Percentiles rank a stretch among this genome's conserved stretches.
Conservation (phyloP, 1,140 invertebrate species). For the Tetramorium alpestre region DNA sequence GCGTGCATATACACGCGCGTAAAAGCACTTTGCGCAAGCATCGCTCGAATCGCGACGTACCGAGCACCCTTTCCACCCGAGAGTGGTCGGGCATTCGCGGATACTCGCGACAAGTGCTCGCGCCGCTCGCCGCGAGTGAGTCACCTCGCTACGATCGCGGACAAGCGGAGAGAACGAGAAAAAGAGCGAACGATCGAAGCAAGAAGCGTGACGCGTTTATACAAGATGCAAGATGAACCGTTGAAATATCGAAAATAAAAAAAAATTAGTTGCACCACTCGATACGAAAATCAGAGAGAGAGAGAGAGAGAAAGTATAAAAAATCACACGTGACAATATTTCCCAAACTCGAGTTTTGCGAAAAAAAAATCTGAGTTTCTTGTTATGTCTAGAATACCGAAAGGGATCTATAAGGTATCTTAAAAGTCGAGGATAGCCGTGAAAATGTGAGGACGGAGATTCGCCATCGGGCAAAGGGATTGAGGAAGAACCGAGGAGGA, state of each 20-base stretch:
- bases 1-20: conserved; percentile 45
- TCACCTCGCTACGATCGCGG: conserved; percentile 61
- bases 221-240: background rate
- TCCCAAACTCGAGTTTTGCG: background rate
- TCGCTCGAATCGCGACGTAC: conserved; percentile 40
- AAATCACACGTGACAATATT: background rate
- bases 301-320: background rate
- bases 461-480: background rate
- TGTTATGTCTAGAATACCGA: background rate
- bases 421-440: background rate
- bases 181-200: conserved; percentile 25
- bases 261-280: background rate
- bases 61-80: conserved; percentile 56
- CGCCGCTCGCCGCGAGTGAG: conserved; percentile 63
- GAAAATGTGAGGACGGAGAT: background rate
- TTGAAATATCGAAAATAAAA: background rate
- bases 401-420: background rate
- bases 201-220: conserved; percentile 2
- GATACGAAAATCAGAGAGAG: background rate
- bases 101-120: conserved; percentile 71
- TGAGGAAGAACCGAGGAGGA: background rate
- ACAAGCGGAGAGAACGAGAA: conserved; percentile 43
- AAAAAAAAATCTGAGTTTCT: background rate
- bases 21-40: conserved; percentile 70
- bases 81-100: conserved; percentile 49